Base-by-base conservation (phyloP, 2,797 vertebrate genomes). In the Kryptopterus vitreolus region DNA sequence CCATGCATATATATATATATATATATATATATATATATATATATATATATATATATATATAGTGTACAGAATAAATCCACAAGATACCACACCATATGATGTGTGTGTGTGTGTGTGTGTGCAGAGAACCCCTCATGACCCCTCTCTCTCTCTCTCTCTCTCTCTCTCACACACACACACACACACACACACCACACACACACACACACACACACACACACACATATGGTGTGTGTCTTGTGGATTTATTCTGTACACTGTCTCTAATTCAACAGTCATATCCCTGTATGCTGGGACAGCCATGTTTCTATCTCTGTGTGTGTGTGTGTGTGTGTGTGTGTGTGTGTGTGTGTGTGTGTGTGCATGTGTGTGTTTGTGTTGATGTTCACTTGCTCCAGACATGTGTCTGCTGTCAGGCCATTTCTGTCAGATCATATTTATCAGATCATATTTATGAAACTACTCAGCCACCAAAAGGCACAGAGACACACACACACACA, bases 351-450 rank as follows among this genome's bases (percentile, higher is more conserved):
- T 57, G 66, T 46, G 68, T 48, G 24, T 59, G 58, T 73, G 68
- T 65, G 57, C 46, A 24, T 69, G 46, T 63, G 66, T 72, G 38
- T 81, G 66, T 71, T 57, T 71, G 22, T 77, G 53, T 81, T 66
- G 31, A 53, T 72, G 72, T 53, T 75, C 71, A 80, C 61, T 68
- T 68, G 61, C 38, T 62, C 18, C 71, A 80, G 35, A 80, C 62
- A 66, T 53, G 55, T 15, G 48, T 69, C 57, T 81, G 52, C 62
- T 68, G 68, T 68, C 52, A 81, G 79, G 55, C 71, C 68, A 26
- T 81, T 81, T 80, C 50, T 80, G 70, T 80, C 79, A 80, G 48
- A 65, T 80, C 70, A 55, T 26, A 74, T 80, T 74, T 66, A 62
- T 52, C 55, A 43, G 50, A 72, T 72, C 38, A 33, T 72, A 72